These are phyloP conservation scores for Rhinoderma darwinii DNA, from an alignment of 2,113 vertebrate species.

Conservation along the genomic window DNA sequence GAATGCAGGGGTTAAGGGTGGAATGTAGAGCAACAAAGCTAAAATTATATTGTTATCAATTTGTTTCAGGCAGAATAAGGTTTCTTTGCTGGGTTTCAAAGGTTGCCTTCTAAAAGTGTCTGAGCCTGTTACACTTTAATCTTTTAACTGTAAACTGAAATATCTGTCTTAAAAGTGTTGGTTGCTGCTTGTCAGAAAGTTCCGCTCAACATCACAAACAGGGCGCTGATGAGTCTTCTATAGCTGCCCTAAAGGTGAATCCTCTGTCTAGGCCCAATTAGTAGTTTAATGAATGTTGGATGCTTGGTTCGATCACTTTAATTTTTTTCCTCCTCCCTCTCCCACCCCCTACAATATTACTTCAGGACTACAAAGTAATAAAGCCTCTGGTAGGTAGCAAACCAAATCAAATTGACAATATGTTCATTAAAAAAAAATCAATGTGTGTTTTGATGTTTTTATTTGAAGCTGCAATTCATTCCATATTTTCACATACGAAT, in stretches of 20 bases:
- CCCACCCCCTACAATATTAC: conserved; percentile 51
- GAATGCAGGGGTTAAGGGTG: conserved; percentile 38
- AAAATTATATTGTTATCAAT: conserved; percentile 47
- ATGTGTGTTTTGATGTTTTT: conserved; percentile 73
- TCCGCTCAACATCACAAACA: conserved; percentile 57
- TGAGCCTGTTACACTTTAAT: conserved; percentile 59
- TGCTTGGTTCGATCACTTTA: conserved; percentile 58
- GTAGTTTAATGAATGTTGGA: conserved; percentile 64
- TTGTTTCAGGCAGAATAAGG: conserved; percentile 30
- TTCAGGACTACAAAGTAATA: conserved; percentile 57
- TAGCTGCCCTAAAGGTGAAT: conserved; percentile 59
- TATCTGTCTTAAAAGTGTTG: conserved; percentile 61
- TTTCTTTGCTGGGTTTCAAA: conserved; percentile 24
- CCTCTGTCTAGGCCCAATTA: conserved; percentile 62
- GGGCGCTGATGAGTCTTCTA: conserved; percentile 63
- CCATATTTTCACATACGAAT: conserved; percentile 62
- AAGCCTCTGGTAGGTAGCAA: conserved; percentile 64
- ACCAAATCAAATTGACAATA: conserved; percentile 66
- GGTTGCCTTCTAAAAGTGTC: conserved; percentile 51
- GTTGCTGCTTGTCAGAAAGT: conserved; percentile 62
- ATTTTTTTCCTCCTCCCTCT: conserved; percentile 21
- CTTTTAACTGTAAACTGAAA: conserved; percentile 63
- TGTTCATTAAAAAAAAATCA: conserved; percentile 69
- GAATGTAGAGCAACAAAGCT: conserved; percentile 9
- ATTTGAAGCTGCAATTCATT: conserved; percentile 68